Conservation (phyloP, 2,888 invertebrate species). For the Rhagophthalmus giganteus region DNA sequence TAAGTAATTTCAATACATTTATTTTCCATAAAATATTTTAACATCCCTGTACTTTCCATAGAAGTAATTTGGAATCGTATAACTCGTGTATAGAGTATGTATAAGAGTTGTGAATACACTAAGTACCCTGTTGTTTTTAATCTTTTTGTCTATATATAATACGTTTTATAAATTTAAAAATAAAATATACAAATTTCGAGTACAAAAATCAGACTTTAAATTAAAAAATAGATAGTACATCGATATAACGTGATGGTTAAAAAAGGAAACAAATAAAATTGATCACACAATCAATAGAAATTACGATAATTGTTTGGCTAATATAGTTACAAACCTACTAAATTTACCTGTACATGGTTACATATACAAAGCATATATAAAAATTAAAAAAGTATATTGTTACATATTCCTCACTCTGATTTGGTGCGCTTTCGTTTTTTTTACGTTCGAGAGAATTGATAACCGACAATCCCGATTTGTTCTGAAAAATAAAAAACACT, state of each 20-base stretch:
- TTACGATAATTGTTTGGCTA: constrained; percentile 10
- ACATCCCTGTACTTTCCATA: constrained; percentile 28
- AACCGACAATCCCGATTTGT: constrained; percentile 58
- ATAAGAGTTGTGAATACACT: constrained; percentile 30
- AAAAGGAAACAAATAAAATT: constrained; percentile 7
- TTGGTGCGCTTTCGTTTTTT: constrained; percentile 34
- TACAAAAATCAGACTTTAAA: constrained; percentile 1
- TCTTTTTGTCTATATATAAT: constrained; percentile 19
- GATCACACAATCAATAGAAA: constrained; percentile 16
- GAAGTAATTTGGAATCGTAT: constrained; percentile 22
- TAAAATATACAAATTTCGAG: neutral
- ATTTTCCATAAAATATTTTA: constrained; percentile 27
- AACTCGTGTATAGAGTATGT: constrained; percentile 25
- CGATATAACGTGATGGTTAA: constrained; percentile 1
- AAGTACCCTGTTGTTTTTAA: constrained; percentile 27
- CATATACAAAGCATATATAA: constrained; percentile 47
- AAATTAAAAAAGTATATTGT: constrained; percentile 38
- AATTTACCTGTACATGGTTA: constrained; percentile 39
- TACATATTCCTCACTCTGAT: constrained; percentile 24
- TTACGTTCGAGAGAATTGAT: constrained; percentile 59
- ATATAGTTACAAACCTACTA: constrained; percentile 16
- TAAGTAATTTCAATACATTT: constrained; percentile 24
- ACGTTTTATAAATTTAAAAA: too few species aligned
- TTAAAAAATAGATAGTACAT: constrained; percentile 10
- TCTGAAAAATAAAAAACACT: constrained; percentile 56